Percentiles rank a stretch among this genome's conserved stretches.
These are phyloP conservation scores for Hipposideros larvatus DNA, from an alignment of 2,797 vertebrate species.

Conservation along the genomic window DNA sequence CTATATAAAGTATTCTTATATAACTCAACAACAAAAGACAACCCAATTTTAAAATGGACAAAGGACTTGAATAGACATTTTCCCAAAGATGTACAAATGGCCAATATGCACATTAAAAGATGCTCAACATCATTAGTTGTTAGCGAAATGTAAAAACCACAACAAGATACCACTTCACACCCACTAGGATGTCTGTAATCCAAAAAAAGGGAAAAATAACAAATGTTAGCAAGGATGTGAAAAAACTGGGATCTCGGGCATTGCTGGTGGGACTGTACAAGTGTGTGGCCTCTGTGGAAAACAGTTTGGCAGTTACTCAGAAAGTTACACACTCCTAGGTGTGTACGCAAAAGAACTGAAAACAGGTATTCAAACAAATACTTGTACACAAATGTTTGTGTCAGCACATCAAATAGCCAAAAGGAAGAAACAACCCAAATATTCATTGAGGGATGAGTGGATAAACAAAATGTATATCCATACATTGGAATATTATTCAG, in stretches of 20 bases:
- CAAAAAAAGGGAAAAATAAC: background rate
- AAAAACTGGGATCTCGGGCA: background rate
- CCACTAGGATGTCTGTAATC: background rate
- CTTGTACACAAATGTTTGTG: background rate
- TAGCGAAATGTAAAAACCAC: background rate
- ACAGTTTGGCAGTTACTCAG: background rate
- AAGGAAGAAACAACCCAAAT: background rate
- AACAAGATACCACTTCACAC: background rate
- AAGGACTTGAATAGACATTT: background rate
- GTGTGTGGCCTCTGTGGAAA: background rate
- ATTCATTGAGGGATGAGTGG: background rate
- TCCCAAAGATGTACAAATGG: background rate
- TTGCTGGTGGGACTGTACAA: background rate
- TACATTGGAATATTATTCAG: background rate
- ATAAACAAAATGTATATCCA: background rate
- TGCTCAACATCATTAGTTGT: background rate
- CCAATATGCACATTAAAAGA: background rate
- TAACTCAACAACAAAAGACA: background rate
- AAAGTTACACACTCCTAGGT: background rate
- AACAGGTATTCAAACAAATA: background rate
- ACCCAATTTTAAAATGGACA: background rate
- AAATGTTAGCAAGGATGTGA: background rate
- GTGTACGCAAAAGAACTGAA: background rate
- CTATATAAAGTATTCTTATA: background rate
- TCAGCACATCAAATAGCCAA: background rate